Evolutionary conservation across 2,888 invertebrate species (phyloP).

Genomic region (Pocota personata): DNA sequence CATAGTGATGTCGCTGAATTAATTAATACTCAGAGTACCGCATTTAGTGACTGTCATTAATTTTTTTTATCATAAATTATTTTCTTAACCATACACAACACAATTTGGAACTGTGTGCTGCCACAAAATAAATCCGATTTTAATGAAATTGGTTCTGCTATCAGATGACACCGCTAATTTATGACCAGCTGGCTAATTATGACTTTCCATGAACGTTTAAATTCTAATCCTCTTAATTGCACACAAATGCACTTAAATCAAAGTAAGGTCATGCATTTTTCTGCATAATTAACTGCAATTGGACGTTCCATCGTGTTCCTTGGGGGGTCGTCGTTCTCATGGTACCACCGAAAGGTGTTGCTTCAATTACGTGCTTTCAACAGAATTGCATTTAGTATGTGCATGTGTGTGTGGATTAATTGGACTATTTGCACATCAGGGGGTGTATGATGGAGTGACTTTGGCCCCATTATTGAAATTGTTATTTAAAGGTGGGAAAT

Average conservation of each 20-base stretch:
- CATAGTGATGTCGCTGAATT: no score
- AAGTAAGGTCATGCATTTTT: not conserved
- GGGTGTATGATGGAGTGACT: not conserved
- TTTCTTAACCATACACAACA: not conserved
- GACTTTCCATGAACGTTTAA: not conserved
- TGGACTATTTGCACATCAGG: not conserved
- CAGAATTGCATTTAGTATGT: not conserved
- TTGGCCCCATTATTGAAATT: not conserved
- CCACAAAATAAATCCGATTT: not conserved
- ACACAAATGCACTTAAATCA: not conserved
- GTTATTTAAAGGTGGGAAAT: not conserved
- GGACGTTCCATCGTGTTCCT: not conserved
- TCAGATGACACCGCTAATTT: not conserved
- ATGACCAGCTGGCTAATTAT: not conserved
- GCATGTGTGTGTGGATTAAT: not conserved
- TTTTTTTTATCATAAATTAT: not conserved
- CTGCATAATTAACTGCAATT: slow-evolving; percentile 16
- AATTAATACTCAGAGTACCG: no score
- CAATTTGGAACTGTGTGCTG: not conserved
- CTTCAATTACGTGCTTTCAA: not conserved
- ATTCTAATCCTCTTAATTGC: not conserved
- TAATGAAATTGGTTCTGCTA: not conserved
- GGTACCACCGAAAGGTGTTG: not conserved
- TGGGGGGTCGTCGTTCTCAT: not conserved
- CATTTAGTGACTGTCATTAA: not conserved